A percentile compares a stretch with the other conserved stretches of the same genome.
phyloP scores from a whole-genome alignment of 2,797 vertebrate genomes.

The Atherinosoma microstoma region DNA sequence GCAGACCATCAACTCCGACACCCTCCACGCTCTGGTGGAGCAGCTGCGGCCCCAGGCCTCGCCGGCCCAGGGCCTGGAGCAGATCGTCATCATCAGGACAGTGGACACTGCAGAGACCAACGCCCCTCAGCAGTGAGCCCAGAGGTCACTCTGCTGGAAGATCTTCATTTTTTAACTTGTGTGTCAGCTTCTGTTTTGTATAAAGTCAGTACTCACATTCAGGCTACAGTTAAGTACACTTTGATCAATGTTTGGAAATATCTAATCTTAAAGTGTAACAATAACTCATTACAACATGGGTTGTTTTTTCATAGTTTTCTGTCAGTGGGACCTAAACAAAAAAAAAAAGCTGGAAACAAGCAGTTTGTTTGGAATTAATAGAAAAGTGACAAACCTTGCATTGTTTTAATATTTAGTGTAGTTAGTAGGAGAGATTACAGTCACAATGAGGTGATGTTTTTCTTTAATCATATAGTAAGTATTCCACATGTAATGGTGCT shows the following conservation, averaged over 20 bases:
- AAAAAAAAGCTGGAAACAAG: not conserved
- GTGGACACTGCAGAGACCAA: slow-evolving; percentile 68
- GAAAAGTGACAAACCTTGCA: not conserved
- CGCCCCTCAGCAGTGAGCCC: slow-evolving; percentile 58
- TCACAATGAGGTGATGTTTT: not conserved
- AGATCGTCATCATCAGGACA: slow-evolving; percentile 81
- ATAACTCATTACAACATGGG: not conserved
- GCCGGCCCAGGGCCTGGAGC: slow-evolving; percentile 66
- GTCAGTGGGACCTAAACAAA: not conserved
- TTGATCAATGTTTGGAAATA: not conserved
- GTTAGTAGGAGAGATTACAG: slow-evolving; percentile 11
- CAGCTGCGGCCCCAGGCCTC: slow-evolving; percentile 74
- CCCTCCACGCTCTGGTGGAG: slow-evolving; percentile 80
- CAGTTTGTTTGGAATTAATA: not conserved
- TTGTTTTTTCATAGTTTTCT: slow-evolving; percentile 5
- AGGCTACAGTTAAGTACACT: not conserved
- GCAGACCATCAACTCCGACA: slow-evolving; percentile 80
- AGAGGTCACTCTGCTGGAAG: not conserved
- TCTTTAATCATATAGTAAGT: slow-evolving; percentile 17
- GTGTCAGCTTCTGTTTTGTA: not conserved
- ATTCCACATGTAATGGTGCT: slow-evolving; percentile 30
- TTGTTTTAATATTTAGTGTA: slow-evolving; percentile 28
- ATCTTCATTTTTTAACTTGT: not conserved
- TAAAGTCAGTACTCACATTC: slow-evolving; percentile 3
- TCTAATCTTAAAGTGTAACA: not conserved